Conservation (phyloP, 2,113 vertebrate species). For the Bos indicus region DNA sequence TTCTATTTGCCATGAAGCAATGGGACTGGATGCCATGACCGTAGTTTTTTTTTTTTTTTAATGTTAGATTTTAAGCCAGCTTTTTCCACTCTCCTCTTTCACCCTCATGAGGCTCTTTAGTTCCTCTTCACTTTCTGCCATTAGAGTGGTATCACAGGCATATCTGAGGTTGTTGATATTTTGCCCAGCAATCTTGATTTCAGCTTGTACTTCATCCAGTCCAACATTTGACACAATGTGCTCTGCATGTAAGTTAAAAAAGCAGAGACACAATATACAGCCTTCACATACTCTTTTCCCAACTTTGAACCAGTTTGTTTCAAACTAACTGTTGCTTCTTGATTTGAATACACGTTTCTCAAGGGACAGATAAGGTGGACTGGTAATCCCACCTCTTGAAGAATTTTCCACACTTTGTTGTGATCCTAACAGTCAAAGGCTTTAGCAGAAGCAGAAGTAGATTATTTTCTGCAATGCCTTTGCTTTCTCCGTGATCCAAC, state of each 20-base stretch:
- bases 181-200: background rate
- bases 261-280: background rate
- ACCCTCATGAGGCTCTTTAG: background rate
- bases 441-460: background rate
- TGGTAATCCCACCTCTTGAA: background rate
- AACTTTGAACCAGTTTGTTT: background rate
- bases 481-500: background rate
- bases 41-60: background rate
- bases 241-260: background rate
- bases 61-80: background rate
- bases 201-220: background rate
- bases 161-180: background rate
- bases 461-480: background rate
- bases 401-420: background rate
- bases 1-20: background rate
- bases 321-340: background rate
- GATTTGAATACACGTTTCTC: background rate
- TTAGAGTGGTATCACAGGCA: background rate
- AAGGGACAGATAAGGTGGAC: background rate
- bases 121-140: background rate
- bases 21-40: too few species aligned
- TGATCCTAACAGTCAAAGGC: background rate
- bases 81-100: background rate
- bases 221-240: rapidly evolving
- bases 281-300: background rate